Conservation (phyloP, 1,140 invertebrate species). For the Muscidifurax raptorellus region DNA sequence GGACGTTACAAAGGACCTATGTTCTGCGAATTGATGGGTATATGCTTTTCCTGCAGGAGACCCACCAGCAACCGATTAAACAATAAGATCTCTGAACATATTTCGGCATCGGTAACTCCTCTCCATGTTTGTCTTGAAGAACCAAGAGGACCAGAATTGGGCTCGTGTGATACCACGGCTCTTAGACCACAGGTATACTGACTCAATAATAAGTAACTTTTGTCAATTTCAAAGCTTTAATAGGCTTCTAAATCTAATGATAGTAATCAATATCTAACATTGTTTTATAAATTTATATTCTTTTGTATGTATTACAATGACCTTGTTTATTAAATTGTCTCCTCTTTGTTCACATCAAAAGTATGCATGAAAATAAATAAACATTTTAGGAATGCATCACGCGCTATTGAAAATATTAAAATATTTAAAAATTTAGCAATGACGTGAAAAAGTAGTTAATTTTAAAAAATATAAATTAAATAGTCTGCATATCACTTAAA, state of each 20-base stretch:
- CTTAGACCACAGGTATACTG: constrained; percentile 67
- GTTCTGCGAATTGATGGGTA: constrained; percentile 75
- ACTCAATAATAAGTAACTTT: neutral
- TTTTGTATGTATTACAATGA: neutral
- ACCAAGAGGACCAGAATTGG: constrained; percentile 76
- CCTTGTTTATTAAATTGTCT: neutral
- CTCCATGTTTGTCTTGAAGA: constrained; percentile 78
- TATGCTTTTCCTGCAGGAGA: constrained; percentile 77
- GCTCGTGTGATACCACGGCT: constrained; percentile 71
- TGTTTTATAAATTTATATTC: no score
- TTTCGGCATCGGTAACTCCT: constrained; percentile 74
- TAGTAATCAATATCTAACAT: neutral
- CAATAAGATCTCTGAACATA: constrained; percentile 75
- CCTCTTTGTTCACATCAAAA: no score
- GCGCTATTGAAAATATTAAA: neutral
- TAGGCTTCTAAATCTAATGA: neutral
- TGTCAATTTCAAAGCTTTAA: neutral
- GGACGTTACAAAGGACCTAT: constrained; percentile 67
- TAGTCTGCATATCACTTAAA: neutral
- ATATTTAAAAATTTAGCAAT: neutral
- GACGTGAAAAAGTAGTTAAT: no score
- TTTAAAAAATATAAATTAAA: neutral
- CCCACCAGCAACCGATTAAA: constrained; percentile 73
- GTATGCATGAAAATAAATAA: no score
- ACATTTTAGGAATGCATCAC: no score